These are phyloP conservation scores for Lethenteron reissneri DNA, from an alignment of 2,113 vertebrate genomes.

Conservation along the genomic window DNA sequence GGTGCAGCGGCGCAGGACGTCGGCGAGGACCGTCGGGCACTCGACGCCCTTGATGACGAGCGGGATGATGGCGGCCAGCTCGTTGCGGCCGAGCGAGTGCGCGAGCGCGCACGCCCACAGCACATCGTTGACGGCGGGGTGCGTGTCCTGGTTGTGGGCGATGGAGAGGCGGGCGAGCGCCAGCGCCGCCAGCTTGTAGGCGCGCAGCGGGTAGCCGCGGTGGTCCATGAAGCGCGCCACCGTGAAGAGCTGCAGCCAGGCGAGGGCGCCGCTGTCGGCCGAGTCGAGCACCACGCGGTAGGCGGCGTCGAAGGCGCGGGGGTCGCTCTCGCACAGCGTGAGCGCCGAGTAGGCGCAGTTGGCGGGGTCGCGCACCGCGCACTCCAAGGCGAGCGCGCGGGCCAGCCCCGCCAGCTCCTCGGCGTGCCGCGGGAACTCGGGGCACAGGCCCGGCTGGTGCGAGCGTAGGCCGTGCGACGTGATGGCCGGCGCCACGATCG, in stretches of 20 bases:
- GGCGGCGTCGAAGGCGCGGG: conserved; percentile 90
- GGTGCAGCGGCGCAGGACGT: conserved; percentile 85
- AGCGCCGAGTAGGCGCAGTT: conserved; percentile 90
- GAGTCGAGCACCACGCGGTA: conserved; percentile 94
- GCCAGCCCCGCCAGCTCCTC: conserved; percentile 90
- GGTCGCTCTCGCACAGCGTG: conserved; percentile 92
- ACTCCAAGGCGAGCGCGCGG: conserved; percentile 70
- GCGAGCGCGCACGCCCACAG: conserved; percentile 93
- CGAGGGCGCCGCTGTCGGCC: conserved; percentile 62
- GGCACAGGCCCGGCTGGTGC: conserved; percentile 37
- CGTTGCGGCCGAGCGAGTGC: conserved; percentile 95
- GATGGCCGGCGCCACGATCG: conserved; percentile 78
- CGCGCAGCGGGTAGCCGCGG: conserved; percentile 75
- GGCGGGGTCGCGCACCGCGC: conserved; percentile 95
- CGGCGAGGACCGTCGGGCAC: conserved; percentile 82
- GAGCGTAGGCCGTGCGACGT: conserved; percentile 92
- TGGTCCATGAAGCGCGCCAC: conserved; percentile 98
- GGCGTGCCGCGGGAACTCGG: conserved; percentile 66
- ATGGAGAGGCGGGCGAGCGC: conserved; percentile 96
- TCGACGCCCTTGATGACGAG: conserved; percentile 94
- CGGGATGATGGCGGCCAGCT: conserved; percentile 82
- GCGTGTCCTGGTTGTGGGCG: conserved; percentile 96
- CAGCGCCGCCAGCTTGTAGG: conserved; percentile 78
- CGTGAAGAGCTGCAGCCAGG: conserved; percentile 87
- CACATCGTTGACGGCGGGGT: conserved; percentile 91